Base-by-base conservation (phyloP, 2,888 invertebrate species). In the Folsomia manolachei region DNA sequence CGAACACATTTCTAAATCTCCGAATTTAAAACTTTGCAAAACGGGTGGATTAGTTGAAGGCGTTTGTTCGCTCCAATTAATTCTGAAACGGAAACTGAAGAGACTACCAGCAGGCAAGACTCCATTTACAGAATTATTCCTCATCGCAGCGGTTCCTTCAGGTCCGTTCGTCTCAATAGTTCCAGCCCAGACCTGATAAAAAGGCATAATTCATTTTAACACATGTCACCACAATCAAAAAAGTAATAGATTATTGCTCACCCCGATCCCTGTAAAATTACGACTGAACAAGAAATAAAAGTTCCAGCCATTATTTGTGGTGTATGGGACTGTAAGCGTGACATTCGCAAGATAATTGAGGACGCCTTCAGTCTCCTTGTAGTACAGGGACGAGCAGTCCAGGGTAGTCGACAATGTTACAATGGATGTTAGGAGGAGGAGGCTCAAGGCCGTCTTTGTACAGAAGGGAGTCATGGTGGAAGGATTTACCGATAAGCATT, bases 221-320 rank as follows among this genome's bases (percentile, higher is more conserved):
- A 18, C 56, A 56, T 56, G 56, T n/a, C n/a, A n/a, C n/a, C n/a
- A 21, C 56, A 56, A 56, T 7, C 11, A 56, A 56, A 56, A 56
- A 56, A 56, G 21, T 39, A 39, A n/a, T n/a, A 51, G 9, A 11
- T 18, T 11, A 25, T 39, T 7, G 14, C 63, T 65, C 71, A 78
- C 78, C 69, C 75, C 78, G 53, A 78, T 65, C 19, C 78, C 75
- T 18, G 74, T 74, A 51, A 73, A 75, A 2, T 26, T 51, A 24
- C 73, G 71, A 24, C 74, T 71, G 64, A 76, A 78, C 14, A 19
- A 51, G 4, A 71, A 39, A 9, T 52, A 52, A 2, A 76, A 27
- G 0, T 26, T 24, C 78, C 78, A 78, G 18, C 78, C 74, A 2
- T 19, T 25, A 2, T 26, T 69, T 2, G 77, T 71, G 7, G 64